Percentiles rank a stretch among this genome's conserved stretches.
phyloP scores from a whole-genome alignment of 2,797 vertebrate species.

The Diglossa cyanea region DNA sequence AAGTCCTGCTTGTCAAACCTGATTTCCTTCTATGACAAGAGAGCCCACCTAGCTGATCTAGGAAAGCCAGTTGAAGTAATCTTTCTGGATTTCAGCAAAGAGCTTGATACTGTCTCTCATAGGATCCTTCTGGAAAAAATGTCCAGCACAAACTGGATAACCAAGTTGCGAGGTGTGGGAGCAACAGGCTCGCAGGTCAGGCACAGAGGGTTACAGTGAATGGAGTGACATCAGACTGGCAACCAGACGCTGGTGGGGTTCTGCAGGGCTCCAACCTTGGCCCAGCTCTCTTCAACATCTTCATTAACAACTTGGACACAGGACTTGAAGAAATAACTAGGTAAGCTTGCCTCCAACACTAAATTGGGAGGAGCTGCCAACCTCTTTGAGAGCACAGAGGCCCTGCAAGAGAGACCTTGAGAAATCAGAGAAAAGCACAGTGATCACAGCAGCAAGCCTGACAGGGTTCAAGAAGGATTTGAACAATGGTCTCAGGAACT shows the following conservation, averaged over 20 bases:
- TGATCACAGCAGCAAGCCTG: background rate
- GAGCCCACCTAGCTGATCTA: background rate
- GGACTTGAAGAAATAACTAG: background rate
- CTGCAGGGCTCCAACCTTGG: background rate
- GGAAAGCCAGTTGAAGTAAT: background rate
- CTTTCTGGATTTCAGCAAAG: background rate
- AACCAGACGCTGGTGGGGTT: background rate
- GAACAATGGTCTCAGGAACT: background rate
- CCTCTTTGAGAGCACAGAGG: fast-evolving
- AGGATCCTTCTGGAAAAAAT: background rate
- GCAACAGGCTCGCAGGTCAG: background rate
- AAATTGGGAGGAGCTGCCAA: fast-evolving
- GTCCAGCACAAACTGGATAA: background rate
- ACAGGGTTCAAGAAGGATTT: background rate
- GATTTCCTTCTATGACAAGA: background rate
- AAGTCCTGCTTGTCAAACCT: background rate
- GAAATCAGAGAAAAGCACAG: background rate
- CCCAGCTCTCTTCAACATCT: background rate
- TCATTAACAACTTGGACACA: background rate
- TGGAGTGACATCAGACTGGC: background rate
- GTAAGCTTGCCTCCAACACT: background rate
- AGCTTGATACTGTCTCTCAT: background rate
- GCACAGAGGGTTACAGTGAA: background rate
- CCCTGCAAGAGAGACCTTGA: background rate
- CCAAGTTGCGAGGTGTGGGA: background rate